These are phyloP conservation scores for Leucoraja ocellata DNA, from an alignment of 2,797 vertebrate genomes.

Conservation along the genomic window DNA sequence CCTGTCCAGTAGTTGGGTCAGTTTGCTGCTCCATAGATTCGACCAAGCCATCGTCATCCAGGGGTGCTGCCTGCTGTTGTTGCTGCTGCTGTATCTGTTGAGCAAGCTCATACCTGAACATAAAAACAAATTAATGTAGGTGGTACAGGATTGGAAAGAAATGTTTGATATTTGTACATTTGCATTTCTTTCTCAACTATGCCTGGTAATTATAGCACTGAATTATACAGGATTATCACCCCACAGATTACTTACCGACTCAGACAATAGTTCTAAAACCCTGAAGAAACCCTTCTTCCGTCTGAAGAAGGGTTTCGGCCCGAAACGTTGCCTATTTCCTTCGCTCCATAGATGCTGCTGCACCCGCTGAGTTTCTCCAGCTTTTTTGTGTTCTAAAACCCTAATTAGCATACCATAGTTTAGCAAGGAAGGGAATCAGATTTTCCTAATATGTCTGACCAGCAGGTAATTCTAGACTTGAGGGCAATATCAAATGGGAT, in stretches of 20 bases:
- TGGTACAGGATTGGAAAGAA: neutral
- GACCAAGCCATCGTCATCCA: slow-evolving; percentile 52
- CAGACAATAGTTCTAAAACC: neutral
- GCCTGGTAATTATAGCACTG: neutral
- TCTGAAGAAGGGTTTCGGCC: too few species aligned
- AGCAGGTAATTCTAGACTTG: neutral
- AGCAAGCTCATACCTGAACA: slow-evolving; percentile 80
- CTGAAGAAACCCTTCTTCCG: too few species aligned
- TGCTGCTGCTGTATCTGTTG: slow-evolving; percentile 75
- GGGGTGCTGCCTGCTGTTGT: slow-evolving; percentile 49
- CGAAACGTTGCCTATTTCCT: too few species aligned
- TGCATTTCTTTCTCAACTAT: neutral
- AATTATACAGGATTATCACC: neutral
- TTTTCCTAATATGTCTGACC: neutral
- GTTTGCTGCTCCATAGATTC: slow-evolving; percentile 61
- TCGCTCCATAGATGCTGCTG: too few species aligned
- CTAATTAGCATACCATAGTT: neutral
- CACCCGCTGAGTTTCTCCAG: too few species aligned
- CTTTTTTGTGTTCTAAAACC: neutral
- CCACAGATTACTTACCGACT: too few species aligned
- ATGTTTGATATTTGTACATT: neutral
- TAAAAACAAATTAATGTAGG: neutral
- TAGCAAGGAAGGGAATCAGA: neutral
- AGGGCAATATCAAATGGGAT: neutral
- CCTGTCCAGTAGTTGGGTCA: slow-evolving; percentile 65